Base-by-base conservation (phyloP, 2,113 vertebrate genomes). In the Lagopus leucura region DNA sequence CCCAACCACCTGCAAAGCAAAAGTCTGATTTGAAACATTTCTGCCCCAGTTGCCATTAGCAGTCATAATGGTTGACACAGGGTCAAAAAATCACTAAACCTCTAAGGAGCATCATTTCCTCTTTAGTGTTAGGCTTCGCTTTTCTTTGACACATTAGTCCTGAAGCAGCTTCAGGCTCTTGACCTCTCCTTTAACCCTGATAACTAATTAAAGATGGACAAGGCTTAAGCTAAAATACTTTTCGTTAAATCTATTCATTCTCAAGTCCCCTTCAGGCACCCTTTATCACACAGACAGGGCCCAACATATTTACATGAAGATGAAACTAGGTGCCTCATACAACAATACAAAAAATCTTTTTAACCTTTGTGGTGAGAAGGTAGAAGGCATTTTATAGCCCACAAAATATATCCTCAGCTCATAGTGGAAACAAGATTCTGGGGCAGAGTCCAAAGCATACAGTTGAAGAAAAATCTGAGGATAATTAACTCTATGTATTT, bases 191-290 rank as follows among this genome's bases (percentile, higher is more conserved):
- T 97, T 98, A 97, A 98, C 97, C 97, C 88, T 92, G 78, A 77
- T 96, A 97, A 97, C 97, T 98, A 98, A 98, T 98, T 98, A 98
- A 98, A 98, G 97, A 95, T 97, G 97, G 97, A 98, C 96, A 97
- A 97, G 96, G 89, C 95, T 96, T 95, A 96, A 91, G 86, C 93
- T 97, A 95, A 98, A 97, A 97, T 91, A 97, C 95, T 97, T 98
- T 95, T 95, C 88, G 94, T 97, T 97, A 96, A 97, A 97, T 74
- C 97, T 96, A 96, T 98, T 97, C 94, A 97, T 97, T 97, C 86
- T 55, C 77, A 83, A 95, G 94, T 82, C 40, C 95, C 97, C 96
- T 97, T 88, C 81, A 97, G 97, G 97, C 97, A 95, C 58, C 84
- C 89, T 88, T 92, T 97, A 91, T 96, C 96, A 97, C 89, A 95